Evolutionary conservation across 2,888 invertebrate genomes (phyloP).

Genomic region (Ormyrus nitidulus): DNA sequence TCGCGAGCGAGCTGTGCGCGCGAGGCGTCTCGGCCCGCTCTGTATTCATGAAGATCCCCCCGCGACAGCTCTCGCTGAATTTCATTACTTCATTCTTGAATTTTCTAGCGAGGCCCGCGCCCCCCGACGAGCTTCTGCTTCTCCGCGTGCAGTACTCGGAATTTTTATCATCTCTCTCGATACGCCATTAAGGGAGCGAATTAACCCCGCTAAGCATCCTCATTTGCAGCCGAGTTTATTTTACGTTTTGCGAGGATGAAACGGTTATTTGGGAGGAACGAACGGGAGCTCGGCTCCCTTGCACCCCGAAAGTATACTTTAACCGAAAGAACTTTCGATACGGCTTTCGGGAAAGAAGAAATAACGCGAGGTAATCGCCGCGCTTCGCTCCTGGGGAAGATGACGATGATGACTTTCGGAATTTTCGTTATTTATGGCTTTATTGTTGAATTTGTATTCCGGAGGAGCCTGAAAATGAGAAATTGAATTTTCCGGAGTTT

Average conservation of each 20-base stretch:
- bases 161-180: no score
- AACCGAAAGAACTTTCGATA: not conserved
- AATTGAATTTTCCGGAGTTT: constrained; percentile 10
- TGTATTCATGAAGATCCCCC: no score
- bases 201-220: no score
- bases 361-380: constrained; percentile 32
- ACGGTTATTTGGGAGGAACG: no score
- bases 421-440: constrained; percentile 29
- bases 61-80: no score
- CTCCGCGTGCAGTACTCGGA: no score
- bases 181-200: no score
- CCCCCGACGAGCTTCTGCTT: no score
- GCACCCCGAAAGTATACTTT: not conserved
- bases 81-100: not conserved
- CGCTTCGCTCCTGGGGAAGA: not conserved
- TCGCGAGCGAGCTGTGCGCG: constrained; percentile 7
- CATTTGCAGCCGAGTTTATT: no score
- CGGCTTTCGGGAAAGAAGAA: not conserved
- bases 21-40: not conserved
- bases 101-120: not conserved
- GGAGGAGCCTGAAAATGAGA: constrained; percentile 6
- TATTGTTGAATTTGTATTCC: constrained; percentile 15
- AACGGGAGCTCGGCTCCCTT: no score
- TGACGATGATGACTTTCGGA: constrained; percentile 27
- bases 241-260: no score